phyloP scores from a whole-genome alignment of 2,888 invertebrate species.

The Horisme vitalbata region DNA sequence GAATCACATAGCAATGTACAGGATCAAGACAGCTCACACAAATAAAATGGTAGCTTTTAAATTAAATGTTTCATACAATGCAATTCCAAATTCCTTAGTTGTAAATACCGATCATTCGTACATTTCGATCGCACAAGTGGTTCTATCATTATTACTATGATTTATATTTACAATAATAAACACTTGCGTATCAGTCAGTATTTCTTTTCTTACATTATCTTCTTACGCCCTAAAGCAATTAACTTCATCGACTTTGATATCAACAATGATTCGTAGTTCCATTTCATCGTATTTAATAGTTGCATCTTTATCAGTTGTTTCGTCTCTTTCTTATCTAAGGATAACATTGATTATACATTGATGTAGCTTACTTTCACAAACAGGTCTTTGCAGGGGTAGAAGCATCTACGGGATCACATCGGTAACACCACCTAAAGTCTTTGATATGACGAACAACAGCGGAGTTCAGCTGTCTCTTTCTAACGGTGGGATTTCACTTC shows the following conservation, averaged over 20 bases:
- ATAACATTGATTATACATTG: constrained; percentile 24
- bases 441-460: constrained; percentile 53
- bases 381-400: constrained; percentile 38
- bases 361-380: constrained; percentile 22
- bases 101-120: constrained; percentile 47
- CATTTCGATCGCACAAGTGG: constrained; percentile 63
- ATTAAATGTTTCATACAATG: constrained; percentile 45
- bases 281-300: constrained; percentile 26
- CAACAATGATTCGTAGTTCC: constrained; percentile 31
- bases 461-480: constrained; percentile 25
- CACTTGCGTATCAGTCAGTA: constrained; percentile 78
- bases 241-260: constrained; percentile 18
- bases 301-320: constrained; percentile 29
- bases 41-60: constrained; percentile 38
- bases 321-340: constrained; percentile 22
- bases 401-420: constrained; percentile 51
- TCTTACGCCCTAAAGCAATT: constrained; percentile 34
- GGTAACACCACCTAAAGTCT: constrained; percentile 41
- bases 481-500: constrained; percentile 16
- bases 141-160: constrained; percentile 58
- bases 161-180: constrained; percentile 78
- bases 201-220: constrained; percentile 38
- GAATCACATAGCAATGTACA: constrained; percentile 54
- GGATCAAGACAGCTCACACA: constrained; percentile 42
- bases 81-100: constrained; percentile 63